Conservation (phyloP, 2,113 vertebrate species). For the Sebastes fasciatus region DNA sequence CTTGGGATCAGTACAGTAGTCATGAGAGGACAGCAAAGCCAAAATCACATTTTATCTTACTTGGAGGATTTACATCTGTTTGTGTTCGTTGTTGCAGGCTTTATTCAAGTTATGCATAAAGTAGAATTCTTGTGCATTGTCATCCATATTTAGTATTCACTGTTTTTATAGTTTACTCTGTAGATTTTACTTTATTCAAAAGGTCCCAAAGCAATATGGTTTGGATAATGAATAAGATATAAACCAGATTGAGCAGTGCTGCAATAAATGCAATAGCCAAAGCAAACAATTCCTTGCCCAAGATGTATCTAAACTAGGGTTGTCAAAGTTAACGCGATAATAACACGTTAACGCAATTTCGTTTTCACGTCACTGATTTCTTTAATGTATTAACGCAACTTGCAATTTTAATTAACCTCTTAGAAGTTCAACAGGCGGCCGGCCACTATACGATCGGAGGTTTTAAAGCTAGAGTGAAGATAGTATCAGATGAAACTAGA, state of each 20-base stretch:
- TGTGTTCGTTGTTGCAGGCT: conserved; percentile 11
- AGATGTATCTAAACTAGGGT: background rate
- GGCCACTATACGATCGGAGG: no score
- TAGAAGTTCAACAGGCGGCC: no score
- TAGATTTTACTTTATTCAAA: background rate
- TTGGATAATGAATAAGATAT: background rate
- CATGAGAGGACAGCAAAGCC: conserved; percentile 39
- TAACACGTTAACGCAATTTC: no score
- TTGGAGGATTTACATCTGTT: conserved; percentile 20
- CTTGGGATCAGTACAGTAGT: conserved; percentile 45
- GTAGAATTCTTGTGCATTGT: background rate
- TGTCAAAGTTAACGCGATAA: no score
- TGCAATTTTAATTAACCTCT: no score
- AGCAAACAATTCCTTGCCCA: background rate
- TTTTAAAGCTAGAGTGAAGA: no score
- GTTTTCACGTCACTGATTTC: no score
- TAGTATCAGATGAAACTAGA: no score
- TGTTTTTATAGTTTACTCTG: background rate
- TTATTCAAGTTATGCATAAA: background rate
- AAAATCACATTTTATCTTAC: conserved; percentile 49
- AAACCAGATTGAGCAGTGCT: background rate
- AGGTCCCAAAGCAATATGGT: background rate
- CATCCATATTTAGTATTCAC: background rate
- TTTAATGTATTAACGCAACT: background rate
- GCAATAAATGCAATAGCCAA: background rate